These are phyloP conservation scores for Bradynema listronoti DNA, from an alignment of 1,140 invertebrate species.

Conservation along the genomic window DNA sequence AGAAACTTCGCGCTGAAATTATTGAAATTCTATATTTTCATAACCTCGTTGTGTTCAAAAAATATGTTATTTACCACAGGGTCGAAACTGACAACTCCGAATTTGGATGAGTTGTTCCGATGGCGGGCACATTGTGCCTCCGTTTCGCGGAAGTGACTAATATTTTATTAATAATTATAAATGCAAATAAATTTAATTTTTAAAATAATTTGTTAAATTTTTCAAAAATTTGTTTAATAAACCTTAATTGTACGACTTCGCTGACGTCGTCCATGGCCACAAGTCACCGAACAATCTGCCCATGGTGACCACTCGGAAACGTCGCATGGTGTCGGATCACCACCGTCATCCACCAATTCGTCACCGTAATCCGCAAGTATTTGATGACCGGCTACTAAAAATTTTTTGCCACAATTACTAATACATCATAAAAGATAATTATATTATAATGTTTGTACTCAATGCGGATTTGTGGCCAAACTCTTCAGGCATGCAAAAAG, in stretches of 20 bases:
- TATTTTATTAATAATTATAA: slow-evolving; percentile 4
- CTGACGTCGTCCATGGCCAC: slow-evolving; percentile 64
- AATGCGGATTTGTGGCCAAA: slow-evolving; percentile 46
- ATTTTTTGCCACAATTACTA: slow-evolving; percentile 15
- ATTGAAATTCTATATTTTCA: slow-evolving; percentile 3
- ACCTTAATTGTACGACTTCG: slow-evolving; percentile 60
- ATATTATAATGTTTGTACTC: slow-evolving; percentile 15
- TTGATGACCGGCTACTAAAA: slow-evolving; percentile 48
- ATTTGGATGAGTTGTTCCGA: slow-evolving; percentile 59
- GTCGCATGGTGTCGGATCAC: slow-evolving; percentile 62
- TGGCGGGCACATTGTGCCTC: slow-evolving; percentile 67
- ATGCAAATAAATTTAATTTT: no score
- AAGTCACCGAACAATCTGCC: slow-evolving; percentile 69
- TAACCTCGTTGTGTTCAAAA: background rate
- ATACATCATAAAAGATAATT: background rate
- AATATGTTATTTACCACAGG: slow-evolving; percentile 58
- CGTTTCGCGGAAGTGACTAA: slow-evolving; percentile 63
- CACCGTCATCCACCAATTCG: slow-evolving; percentile 42
- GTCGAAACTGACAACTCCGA: slow-evolving; percentile 58
- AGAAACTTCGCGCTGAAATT: slow-evolving; percentile 41
- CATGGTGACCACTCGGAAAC: slow-evolving; percentile 69
- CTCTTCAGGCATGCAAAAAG: slow-evolving; percentile 45
- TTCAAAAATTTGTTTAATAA: slow-evolving; percentile 53
- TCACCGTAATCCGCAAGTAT: slow-evolving; percentile 41
- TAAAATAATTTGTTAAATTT: background rate